Percentiles rank a stretch among this genome's conserved stretches.
phyloP scores from a whole-genome alignment of 2,797 vertebrate genomes.

The Alcedo atthis region DNA sequence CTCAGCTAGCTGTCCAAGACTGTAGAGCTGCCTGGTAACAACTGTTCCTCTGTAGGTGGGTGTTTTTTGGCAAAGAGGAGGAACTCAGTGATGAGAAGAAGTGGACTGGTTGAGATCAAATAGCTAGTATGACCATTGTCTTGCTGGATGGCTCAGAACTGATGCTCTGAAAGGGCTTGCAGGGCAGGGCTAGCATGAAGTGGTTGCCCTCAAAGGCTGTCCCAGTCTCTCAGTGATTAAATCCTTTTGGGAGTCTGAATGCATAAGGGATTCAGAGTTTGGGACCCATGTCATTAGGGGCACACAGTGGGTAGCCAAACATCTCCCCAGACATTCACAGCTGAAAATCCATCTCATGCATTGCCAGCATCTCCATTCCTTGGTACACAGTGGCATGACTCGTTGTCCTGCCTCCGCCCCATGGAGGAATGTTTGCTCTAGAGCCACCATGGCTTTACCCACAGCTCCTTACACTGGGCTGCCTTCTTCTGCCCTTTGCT shows the following conservation, averaged over 20 bases:
- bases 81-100: background rate
- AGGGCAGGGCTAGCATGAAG: background rate
- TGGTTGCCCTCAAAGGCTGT: background rate
- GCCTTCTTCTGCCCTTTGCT: background rate
- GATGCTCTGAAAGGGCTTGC: background rate
- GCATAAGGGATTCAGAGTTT: background rate
- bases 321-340: background rate
- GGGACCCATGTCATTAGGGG: background rate
- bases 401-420: background rate
- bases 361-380: background rate
- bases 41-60: background rate
- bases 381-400: accelerated
- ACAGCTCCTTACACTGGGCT: background rate
- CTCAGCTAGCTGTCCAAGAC: background rate
- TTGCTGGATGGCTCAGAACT: background rate
- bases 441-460: background rate
- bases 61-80: background rate
- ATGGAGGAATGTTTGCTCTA: background rate
- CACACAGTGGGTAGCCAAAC: no score
- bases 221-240: background rate
- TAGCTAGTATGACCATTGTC: background rate
- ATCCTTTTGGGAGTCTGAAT: background rate
- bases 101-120: background rate
- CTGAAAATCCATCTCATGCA: background rate
- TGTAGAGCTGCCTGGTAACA: background rate